A percentile compares a stretch with the other conserved stretches of the same genome.
phyloP scores from a whole-genome alignment of 2,888 invertebrate species.

The Leptinotarsa tumamoca region DNA sequence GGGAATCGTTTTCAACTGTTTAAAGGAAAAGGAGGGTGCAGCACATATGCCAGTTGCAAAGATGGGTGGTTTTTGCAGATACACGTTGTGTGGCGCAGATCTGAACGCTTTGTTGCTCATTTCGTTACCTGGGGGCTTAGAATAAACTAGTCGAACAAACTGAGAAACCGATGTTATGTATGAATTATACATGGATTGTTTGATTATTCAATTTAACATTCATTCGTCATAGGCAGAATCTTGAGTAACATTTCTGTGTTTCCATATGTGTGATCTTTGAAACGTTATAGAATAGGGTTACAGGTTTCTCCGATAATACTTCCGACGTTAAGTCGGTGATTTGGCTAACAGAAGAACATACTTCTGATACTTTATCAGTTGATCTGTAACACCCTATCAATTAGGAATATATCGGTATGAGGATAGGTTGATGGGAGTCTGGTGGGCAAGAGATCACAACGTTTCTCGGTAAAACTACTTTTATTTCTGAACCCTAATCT shows the following conservation, averaged over 20 bases:
- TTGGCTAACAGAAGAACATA: no score
- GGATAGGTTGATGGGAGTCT: no score
- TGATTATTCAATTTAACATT: no score
- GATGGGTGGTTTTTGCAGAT: constrained; percentile 20
- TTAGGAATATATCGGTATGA: no score
- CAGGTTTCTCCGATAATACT: not conserved
- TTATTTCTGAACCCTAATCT: no score
- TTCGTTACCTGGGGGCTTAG: constrained; percentile 7
- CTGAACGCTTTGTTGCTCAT: constrained; percentile 22
- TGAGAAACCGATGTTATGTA: not conserved
- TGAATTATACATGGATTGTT: no score
- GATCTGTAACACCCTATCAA: no score
- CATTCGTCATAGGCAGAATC: not conserved
- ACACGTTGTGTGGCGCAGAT: constrained; percentile 15
- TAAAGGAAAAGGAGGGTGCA: constrained; percentile 1
- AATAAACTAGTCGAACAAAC: constrained; percentile 8
- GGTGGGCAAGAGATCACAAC: no score
- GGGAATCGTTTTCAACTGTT: constrained; percentile 16
- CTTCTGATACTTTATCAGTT: no score
- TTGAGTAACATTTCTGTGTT: not conserved
- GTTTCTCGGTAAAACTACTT: no score
- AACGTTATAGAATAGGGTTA: not conserved
- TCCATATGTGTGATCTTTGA: not conserved
- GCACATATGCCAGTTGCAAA: constrained; percentile 19
- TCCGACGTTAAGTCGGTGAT: no score